A percentile compares a stretch with the other conserved stretches of the same genome.
phyloP scores from a whole-genome alignment of 2,888 invertebrate species.

The Leptopilina syphax region DNA sequence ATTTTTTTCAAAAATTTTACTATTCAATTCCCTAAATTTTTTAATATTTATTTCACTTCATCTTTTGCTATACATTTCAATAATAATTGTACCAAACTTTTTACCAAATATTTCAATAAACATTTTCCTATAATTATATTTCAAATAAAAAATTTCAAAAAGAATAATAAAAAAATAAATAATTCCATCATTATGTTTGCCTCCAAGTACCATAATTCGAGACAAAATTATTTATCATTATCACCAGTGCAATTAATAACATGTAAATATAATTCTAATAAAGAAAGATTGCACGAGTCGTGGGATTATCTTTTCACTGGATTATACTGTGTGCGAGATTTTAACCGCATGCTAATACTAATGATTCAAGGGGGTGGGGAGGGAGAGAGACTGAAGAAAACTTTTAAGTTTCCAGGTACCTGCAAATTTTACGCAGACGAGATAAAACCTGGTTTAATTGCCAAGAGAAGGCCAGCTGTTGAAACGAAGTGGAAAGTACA shows the following conservation, averaged over 20 bases:
- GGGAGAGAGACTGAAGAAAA: slow-evolving; percentile 44
- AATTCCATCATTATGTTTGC: neutral
- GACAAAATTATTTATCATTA: neutral
- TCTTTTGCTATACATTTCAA: too few relatives aligned
- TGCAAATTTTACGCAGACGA: slow-evolving; percentile 53
- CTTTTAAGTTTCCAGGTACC: slow-evolving; percentile 51
- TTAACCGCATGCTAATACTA: slow-evolving; percentile 13
- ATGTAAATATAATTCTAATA: slow-evolving; percentile 13
- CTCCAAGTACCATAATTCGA: neutral
- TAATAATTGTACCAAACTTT: too few relatives aligned
- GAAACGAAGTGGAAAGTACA: slow-evolving; percentile 64
- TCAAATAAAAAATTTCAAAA: too few relatives aligned
- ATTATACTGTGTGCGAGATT: slow-evolving; percentile 3
- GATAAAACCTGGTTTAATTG: slow-evolving; percentile 58
- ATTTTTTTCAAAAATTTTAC: too few relatives aligned
- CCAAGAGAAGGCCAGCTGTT: slow-evolving; percentile 60
- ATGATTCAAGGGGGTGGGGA: neutral
- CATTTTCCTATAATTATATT: too few relatives aligned
- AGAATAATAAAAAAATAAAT: too few relatives aligned
- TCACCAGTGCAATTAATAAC: slow-evolving; percentile 6
- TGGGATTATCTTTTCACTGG: neutral
- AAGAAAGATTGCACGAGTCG: neutral
- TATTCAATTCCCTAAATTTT: too few relatives aligned
- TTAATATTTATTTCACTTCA: too few relatives aligned
- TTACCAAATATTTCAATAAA: too few relatives aligned